Base-by-base conservation (phyloP, 2,797 vertebrate species). In the Tokudaia tokunoshimensis region DNA sequence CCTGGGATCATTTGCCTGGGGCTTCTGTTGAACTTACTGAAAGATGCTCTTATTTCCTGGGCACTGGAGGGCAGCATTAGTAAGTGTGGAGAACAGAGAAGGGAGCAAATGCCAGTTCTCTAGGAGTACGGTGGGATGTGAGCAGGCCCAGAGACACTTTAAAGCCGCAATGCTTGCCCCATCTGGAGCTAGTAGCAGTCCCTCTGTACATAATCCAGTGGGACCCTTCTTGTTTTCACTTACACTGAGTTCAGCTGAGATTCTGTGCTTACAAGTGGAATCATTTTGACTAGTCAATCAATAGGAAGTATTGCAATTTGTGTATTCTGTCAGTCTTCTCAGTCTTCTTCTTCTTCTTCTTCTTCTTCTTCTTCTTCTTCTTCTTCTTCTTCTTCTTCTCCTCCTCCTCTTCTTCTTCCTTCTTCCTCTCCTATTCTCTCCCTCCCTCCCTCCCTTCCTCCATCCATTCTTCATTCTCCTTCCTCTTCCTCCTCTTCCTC, bases 261-360 rank as follows among this genome's bases (percentile, higher is more conserved):
- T 57, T 82, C 34, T 76, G 4, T 90, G 65, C 6, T 90, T 79
- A 13, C 47, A 92, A 92, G 15, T 96, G 20, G 90, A 94, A 74
- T 81, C 65, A 91, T 89, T 87, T 67, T 72, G 57, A 76, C n/a
- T 6, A 85, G 47, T 2, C n/a, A 72, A 34, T 3, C 52, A 75
- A 34, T 76, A 90, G 41, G 41, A 82, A 47, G 0, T 26, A 52
- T 63, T 92, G 84, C 47, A 78, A 55, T 65, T 59, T 52, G 15
- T 57, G 2, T 70, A 24, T 75, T 50, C 76, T 65, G 24, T 37
- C 41, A 41, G 41, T 41, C 3, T 3, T 82, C 31, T 22, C 34
- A 50, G 59, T 41, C n/a, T 70, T 19, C 55, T 19, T 19, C 17
- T 19, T 17, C 15, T 57, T 19, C 55, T 57, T 52, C 10, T 52